Evolutionary conservation across 2,113 vertebrate species (phyloP).

Genomic region (cat (Felis catus)): DNA sequence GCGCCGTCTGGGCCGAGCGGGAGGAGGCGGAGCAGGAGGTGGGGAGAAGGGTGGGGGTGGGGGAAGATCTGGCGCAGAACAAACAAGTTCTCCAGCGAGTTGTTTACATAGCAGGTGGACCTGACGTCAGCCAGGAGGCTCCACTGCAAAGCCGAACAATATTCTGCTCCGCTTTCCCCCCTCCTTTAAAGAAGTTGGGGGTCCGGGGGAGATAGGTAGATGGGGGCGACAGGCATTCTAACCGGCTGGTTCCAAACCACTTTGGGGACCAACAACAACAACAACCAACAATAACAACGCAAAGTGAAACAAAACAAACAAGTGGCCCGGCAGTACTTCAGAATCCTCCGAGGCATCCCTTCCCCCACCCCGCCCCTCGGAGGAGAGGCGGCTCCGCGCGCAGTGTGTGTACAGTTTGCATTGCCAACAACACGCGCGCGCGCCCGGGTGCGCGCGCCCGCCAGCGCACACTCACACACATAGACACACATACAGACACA

Average conservation of each 20-base stretch:
- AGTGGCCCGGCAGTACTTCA: neutral
- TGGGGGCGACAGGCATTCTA: neutral
- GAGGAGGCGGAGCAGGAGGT: constrained; percentile 65
- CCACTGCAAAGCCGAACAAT: constrained; percentile 84
- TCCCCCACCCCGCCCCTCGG: constrained; percentile 64
- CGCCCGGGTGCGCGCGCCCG: constrained; percentile 57
- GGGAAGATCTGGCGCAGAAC: constrained; percentile 62
- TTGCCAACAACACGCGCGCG: constrained; percentile 86
- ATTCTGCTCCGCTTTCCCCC: constrained; percentile 82
- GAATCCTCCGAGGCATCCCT: neutral
- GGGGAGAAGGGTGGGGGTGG: constrained; percentile 61
- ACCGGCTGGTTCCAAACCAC: constrained; percentile 80
- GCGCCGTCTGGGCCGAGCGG: constrained; percentile 74
- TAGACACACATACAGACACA: constrained; percentile 26
- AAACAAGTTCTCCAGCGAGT: constrained; percentile 85
- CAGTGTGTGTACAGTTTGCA: constrained; percentile 80
- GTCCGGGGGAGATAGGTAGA: neutral
- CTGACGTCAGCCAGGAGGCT: constrained; percentile 91
- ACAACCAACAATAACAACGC: constrained; percentile 26
- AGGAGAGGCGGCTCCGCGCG: constrained; percentile 84
- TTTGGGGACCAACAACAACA: neutral
- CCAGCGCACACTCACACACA: constrained; percentile 57
- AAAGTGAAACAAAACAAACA: constrained; percentile 68
- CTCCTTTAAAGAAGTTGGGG: constrained; percentile 68
- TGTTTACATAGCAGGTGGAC: constrained; percentile 95